Base-by-base conservation (phyloP, 1,140 invertebrate species). In the Teleogryllus occipitalis region DNA sequence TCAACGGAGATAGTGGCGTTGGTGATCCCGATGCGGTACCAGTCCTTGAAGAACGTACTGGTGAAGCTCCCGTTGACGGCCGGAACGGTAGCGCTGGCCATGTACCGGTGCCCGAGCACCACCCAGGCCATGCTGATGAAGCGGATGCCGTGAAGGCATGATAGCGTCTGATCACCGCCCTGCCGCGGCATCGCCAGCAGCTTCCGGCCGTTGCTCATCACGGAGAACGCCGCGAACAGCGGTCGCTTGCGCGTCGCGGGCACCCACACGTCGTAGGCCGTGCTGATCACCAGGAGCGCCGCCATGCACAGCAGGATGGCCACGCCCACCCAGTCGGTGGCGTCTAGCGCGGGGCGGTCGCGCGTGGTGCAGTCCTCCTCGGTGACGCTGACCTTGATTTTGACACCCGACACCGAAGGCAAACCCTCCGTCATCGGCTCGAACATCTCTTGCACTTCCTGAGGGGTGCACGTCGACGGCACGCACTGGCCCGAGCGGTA, bases 121-220 rank as follows among this genome's bases (percentile, higher is more conserved):
- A 90, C 87, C 88, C 89, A 90, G 8, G 86, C 83, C 47, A 89
- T 89, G 75, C 88, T 88, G 7, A 90, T 75, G 74, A 86, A 87
- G 78, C 88, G 84, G 6, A 90, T 82, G 12, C 89, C 89, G 80
- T 90, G 87, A 0, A 90, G 18, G 39, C 46, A 46, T 0, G 78
- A 27, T 1, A 74, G 77, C 8, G 74, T 76, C 18, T 65, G 54
- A 7, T 65, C 54, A 12, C 54, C 54, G 18, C 18, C 54, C 54
- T 10, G 10, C 18, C 54, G 10, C 54, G 54, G 54, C 18, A 18
- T 18, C 10, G 54, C 54, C 8, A 77, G 14, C 47, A 77, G n/a
- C 47, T 48, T 77, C 47, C 22, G 47, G 7, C 76, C 76, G 21
- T 77, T 77, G 14, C 47, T 77, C 8, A 48, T 18, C 10, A 77